Evolutionary conservation across 2,888 invertebrate species (phyloP), one percentile per base, ranked within the genome.

Genomic region (Calameuta idolon): DNA sequence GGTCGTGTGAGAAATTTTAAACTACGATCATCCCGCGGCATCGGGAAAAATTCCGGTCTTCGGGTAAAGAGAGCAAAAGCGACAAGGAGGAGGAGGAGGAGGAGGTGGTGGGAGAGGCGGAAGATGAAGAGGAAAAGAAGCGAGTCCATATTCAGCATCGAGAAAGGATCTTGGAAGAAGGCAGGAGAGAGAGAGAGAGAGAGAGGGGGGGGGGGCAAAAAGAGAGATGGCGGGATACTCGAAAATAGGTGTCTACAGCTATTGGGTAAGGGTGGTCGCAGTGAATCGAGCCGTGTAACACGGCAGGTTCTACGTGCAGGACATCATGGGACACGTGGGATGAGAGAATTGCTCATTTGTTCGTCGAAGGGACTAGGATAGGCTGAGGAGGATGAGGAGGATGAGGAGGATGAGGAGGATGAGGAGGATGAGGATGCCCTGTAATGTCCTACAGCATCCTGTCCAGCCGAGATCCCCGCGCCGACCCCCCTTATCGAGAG

Each of bases 311-410:
- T 84, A 85, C 89, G 89, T 90, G 89, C 89, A 89, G 89, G 90
- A 90, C 90, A 90, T 90, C 90, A 89, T 87, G 87, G 88, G 88
- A 88, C 87, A 87, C 85, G 86, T 87, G 87, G 89, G 86, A 87
- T 88, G 90, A 86, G 89, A 88, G 90, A 90, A 90, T 90, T 90
- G 90, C 90, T 90, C 90, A 90, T 90, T 90, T 90, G 90, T 90
- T 90, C 90, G 87, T 82, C 84, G 86, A 85, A 87, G 88, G 89
- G 87, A 88, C 85, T 88, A 84, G 87, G 40, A 74, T 23, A 76
- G 75, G 76, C 69, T 30, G 34, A 79, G 75, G 74, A 80, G 74
- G 77, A 79, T 34, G 37, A 37, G 15, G 15, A 37, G 23, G 37
- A 37, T 31, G 35, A 79, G 75, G 68, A 80, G 69, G 76, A 79